Evolutionary conservation across 2,797 vertebrate species (phyloP).

Genomic region (Leucoraja ocellata): DNA sequence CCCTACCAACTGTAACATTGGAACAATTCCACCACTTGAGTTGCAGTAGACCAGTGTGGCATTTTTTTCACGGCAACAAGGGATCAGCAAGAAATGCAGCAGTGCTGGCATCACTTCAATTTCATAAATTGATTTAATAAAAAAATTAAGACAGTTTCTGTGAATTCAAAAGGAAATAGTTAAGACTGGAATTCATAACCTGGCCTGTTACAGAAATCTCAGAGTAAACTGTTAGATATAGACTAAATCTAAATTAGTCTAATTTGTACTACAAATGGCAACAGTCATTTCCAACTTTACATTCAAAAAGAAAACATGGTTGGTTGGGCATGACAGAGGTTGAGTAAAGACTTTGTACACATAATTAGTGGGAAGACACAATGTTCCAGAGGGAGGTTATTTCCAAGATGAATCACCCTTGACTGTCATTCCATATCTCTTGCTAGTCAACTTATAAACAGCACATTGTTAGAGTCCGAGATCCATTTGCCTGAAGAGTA

Average conservation of each 20-base stretch:
- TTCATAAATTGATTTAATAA: neutral
- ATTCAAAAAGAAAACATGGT: neutral
- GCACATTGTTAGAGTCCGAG: neutral
- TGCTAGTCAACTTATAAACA: neutral
- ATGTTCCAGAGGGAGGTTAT: neutral
- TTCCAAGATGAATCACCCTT: slow-evolving; percentile 2
- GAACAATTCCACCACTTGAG: neutral
- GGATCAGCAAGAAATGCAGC: neutral
- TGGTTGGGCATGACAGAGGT: neutral
- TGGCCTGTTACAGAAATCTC: neutral
- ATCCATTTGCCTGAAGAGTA: neutral
- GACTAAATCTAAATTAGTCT: too few species aligned
- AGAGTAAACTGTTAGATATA: neutral
- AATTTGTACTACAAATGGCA: neutral
- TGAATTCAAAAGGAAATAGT: neutral
- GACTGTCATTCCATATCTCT: neutral
- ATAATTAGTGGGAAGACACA: neutral
- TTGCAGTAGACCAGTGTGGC: neutral
- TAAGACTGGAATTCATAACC: neutral
- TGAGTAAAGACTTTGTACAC: neutral
- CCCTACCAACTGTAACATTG: neutral
- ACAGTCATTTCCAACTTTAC: neutral
- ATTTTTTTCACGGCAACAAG: neutral
- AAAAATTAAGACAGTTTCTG: neutral
- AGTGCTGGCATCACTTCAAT: neutral